Conservation (phyloP, 2,113 vertebrate species). For the Ibidorhyncha struthersii region DNA sequence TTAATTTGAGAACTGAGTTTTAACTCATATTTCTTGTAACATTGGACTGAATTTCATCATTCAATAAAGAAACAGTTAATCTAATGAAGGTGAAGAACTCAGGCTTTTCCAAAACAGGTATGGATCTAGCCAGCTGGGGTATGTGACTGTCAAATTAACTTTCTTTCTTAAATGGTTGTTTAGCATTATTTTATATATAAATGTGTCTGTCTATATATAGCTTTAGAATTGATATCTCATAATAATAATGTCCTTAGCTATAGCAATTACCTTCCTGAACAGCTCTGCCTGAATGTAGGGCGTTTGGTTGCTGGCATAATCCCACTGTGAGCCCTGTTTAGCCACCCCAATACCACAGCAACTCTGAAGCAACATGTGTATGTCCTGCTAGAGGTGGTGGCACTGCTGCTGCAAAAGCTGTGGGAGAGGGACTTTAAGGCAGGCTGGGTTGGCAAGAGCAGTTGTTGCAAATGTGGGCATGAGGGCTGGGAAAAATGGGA, state of each 20-base stretch:
- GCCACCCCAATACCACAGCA: not conserved
- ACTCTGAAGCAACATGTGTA: fast-evolving
- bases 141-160: not conserved
- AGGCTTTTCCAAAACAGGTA: not conserved
- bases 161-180: not conserved
- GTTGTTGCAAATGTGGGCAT: not conserved
- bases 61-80: not conserved
- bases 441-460: not conserved
- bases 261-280: not conserved
- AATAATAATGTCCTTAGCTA: not conserved
- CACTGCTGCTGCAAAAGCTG: not conserved
- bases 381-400: not conserved
- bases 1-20: not conserved
- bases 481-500: not conserved
- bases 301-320: not conserved
- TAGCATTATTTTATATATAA: not conserved
- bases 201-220: not conserved
- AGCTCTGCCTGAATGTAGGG: not conserved
- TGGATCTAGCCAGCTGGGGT: not conserved
- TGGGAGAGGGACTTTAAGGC: not conserved
- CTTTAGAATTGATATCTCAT: not conserved
- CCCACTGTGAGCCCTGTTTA: not conserved
- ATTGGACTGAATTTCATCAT: not conserved
- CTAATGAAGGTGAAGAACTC: not conserved
- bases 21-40: not conserved